Evolutionary conservation across 2,797 vertebrate species (phyloP), one percentile per base, ranked within the genome.

Genomic region (Oreortyx pictus): DNA sequence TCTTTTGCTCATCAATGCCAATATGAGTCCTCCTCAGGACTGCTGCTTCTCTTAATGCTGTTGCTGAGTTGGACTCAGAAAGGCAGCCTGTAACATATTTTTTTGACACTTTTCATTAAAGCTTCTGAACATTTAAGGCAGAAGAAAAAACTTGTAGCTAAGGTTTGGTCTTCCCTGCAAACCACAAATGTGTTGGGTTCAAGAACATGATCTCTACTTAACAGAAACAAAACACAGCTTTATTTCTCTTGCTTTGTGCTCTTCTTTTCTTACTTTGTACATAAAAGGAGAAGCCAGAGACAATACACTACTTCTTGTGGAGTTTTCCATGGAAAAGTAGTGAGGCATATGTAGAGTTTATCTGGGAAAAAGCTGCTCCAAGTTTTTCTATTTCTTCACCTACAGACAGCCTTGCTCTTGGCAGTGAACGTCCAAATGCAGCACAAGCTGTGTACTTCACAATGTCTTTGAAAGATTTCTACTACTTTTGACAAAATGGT

Each of bases 301-400:
- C 19, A 35, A 0, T 18, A 4, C 14, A 22, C 24, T 0, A 2
- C 41, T 71, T 81, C 9, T 44, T 86, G 10, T 12, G 35, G 18
- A 54, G 20, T 76, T 91, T 57, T 59, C 39, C n/a, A 2, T 19
- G 33, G 39, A 24, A 54, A 19, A 46, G 7, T 1, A n/a, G 3
- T 65, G 60, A 80, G 15, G 2, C 14, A 11, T 76, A 68, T 54
- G 29, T 27, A 2, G 54, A 52, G 14, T 54, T 80, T 74, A 14
- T 74, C 9, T 19, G 59, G 33, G 35, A 47, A 65, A 70, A 54
- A 59, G 8, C 23, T 70, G 5, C 17, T 75, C 9, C 14, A 5
- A 33, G 24, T 22, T 79, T 9, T 74, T 70, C 13, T 90, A 29
- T n/a, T 57, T 25, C 24, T 73, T 91, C 22, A 39, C 7, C 10